phyloP scores from a whole-genome alignment of 2,797 vertebrate genomes.

The Nannoperca australis region DNA sequence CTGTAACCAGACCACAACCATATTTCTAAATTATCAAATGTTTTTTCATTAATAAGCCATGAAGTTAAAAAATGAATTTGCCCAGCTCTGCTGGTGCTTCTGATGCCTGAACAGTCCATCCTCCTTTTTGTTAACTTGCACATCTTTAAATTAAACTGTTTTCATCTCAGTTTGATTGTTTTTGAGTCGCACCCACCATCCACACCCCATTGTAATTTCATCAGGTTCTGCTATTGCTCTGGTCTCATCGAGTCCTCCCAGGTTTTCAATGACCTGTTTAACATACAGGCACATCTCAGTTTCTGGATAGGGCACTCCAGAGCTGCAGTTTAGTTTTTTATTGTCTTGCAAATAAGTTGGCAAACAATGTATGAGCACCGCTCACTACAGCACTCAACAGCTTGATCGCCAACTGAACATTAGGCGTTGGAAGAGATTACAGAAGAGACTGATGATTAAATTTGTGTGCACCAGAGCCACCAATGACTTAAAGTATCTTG shows the following conservation, averaged over 20 bases:
- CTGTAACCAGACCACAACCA: no score
- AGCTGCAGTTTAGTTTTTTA: background rate
- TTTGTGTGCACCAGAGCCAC: conserved; percentile 75
- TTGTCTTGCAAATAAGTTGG: conserved; percentile 27
- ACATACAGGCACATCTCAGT: background rate
- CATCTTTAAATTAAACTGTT: background rate
- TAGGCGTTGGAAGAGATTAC: background rate
- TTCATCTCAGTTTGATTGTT: background rate
- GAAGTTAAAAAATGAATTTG: background rate
- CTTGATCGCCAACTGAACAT: background rate
- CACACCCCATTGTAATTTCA: background rate
- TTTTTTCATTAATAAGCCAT: background rate
- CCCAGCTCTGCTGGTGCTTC: background rate
- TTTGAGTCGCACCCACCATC: background rate
- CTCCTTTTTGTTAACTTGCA: background rate
- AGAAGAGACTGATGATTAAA: conserved; percentile 4
- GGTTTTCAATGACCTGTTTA: conserved; percentile 12
- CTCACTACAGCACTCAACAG: background rate
- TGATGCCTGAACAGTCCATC: no score
- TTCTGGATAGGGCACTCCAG: background rate
- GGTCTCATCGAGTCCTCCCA: background rate
- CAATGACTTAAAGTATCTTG: conserved; percentile 67
- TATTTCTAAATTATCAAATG: no score
- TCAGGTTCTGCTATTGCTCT: conserved; percentile 27
- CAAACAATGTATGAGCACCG: background rate